A percentile compares a stretch with the other conserved stretches of the same genome.
phyloP scores from a whole-genome alignment of 2,797 vertebrate genomes.

The Dryobates pubescens region DNA sequence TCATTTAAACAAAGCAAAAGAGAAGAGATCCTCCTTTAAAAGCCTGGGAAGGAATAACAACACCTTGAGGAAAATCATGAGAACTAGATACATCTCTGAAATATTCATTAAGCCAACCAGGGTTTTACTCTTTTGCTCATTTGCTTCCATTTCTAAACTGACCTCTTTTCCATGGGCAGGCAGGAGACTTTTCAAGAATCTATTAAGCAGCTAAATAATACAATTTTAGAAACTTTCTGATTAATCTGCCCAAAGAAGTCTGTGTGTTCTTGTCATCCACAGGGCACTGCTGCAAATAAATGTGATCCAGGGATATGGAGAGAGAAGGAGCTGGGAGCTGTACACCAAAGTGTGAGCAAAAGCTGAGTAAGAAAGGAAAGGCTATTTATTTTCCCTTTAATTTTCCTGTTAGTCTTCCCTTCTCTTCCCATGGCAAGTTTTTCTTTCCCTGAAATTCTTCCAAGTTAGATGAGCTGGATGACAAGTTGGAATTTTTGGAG shows the following conservation, averaged over 20 bases:
- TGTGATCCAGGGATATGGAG: neutral
- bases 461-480: neutral
- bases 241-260: neutral
- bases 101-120: neutral
- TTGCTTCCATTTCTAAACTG: neutral
- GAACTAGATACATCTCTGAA: neutral
- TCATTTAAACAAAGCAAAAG: neutral
- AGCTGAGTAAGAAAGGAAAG: neutral
- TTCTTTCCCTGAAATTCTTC: neutral
- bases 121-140: neutral
- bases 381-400: neutral
- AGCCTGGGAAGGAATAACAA: neutral
- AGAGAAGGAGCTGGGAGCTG: neutral
- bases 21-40: neutral
- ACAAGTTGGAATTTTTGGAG: neutral
- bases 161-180: neutral
- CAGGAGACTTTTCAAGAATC: neutral
- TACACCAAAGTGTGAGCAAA: neutral
- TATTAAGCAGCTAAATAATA: neutral
- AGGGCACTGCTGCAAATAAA: neutral
- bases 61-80: neutral
- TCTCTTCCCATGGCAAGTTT: neutral
- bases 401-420: neutral
- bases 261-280: too few relatives aligned
- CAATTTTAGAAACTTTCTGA: neutral